Base-by-base conservation (phyloP, 1,140 invertebrate species). In the Rhopalosiphum padi region DNA sequence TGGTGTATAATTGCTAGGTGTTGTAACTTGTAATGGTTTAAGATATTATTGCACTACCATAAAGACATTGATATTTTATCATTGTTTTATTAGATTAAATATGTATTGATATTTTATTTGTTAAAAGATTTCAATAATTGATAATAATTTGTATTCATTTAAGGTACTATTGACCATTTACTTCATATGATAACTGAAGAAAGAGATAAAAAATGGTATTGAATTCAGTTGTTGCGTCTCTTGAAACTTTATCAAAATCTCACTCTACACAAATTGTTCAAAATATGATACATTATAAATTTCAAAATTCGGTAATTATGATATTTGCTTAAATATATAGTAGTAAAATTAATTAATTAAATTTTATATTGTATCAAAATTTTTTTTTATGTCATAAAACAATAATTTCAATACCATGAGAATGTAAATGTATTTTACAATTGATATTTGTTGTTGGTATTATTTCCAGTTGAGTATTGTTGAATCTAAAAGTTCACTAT, bases 281-380 rank as follows among this genome's bases (percentile, higher is more conserved):
- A 93, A 85, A 93, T 53, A 93, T 93, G 91, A 93, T 93, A 41
- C 91, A 93, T 55, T 93, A 93, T 23, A 93, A 93, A 86, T 35
- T 93, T 55, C 91, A 93, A 86, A 93, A 93, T 83, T 85, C 91
- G n/a, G 91, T 93, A 85, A 83, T 43, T 91, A 91, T 91, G 15
- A 91, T 91, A 25, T 51, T 82, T 77, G 15, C 77, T 83, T 48
- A 43, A 90, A 30, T 88, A 51, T 88, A 30, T 25, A 25, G 22
- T 85, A 30, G 15, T n/a, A 0, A 87, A 87, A 87, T 87, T 21
- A n/a, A 5, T n/a, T 48, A 22, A 15, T 37, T 37, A 37, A 0
- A 87, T 87, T 68, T n/a, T 68, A n/a, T 68, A 68, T 18, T 68
- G 30, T 18, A 68, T 68, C 30, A n/a, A 68, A n/a, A n/a, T 18